phyloP scores from a whole-genome alignment of 2,113 vertebrate species.

The Notarius lentiginosus region DNA sequence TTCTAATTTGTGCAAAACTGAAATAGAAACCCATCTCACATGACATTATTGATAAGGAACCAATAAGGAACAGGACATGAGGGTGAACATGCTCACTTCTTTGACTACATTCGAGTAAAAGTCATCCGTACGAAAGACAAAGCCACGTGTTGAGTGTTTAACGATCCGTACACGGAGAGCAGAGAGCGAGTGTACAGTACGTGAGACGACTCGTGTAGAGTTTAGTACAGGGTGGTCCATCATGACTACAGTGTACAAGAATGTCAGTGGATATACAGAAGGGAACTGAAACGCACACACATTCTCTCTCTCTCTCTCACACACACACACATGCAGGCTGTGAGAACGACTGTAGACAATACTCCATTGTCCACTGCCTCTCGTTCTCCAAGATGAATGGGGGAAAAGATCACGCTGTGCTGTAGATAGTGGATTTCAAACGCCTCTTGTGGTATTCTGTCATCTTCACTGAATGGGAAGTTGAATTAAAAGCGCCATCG shows the following conservation, averaged over 20 bases:
- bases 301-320: slow-evolving; percentile 8
- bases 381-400: slow-evolving; percentile 45
- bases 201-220: slow-evolving; percentile 51
- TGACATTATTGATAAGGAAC: not conserved
- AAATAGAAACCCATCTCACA: too few species aligned
- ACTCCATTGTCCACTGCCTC: slow-evolving; percentile 61
- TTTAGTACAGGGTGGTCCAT: slow-evolving; percentile 69
- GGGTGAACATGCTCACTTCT: not conserved
- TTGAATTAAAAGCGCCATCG: not conserved
- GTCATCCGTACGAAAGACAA: not conserved
- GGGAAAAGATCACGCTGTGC: not conserved
- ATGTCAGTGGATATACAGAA: slow-evolving; percentile 66
- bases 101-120: not conserved
- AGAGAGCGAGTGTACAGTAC: slow-evolving; percentile 50
- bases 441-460: not conserved
- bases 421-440: not conserved
- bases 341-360: slow-evolving; percentile 65
- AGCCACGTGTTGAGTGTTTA: not conserved
- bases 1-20: too few species aligned
- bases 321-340: slow-evolving; percentile 40
- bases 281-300: slow-evolving; percentile 35
- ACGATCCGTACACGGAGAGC: not conserved
- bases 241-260: slow-evolving; percentile 67
- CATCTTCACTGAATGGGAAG: not conserved
- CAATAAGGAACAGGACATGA: not conserved